Evolutionary conservation across 2,888 invertebrate genomes (phyloP), one percentile per base, ranked within the genome.

Genomic region (Sympetrum striolatum): DNA sequence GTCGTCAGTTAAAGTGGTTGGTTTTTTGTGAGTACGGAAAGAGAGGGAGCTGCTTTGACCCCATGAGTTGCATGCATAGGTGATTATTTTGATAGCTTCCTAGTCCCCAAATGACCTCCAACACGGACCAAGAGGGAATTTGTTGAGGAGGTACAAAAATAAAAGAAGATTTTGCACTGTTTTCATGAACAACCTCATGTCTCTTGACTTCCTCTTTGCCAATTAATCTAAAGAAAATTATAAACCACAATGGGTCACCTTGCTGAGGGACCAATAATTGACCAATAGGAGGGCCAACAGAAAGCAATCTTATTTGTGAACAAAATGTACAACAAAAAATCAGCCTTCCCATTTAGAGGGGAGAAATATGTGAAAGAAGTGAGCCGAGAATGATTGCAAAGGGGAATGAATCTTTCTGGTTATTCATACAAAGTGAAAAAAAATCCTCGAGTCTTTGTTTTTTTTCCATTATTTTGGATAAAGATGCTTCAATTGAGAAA

Each of bases 341-440:
- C 10, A 44, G n/a, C 82, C 82, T 82, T 81, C 53, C 58, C 58
- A 18, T 31, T 25, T 14, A 18, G 58, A 25, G 82, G 82, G 35
- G 82, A 35, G 35, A 25, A 82, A 31, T 35, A 18, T 58, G n/a
- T 60, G 37, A 86, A 60, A n/a, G 53, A 58, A 58, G 31, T 58
- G 82, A 82, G 82, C 58, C 82, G 58, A 86, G 86, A 39, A 86
- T 86, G 86, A 86, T 86, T 86, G 86, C 86, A 86, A 86, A 86
- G 86, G 86, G 86, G 86, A 86, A 86, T 86, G 60, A 58, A 39
- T 64, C 37, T 60, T 64, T 86, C 37, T 86, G n/a, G 86, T 60
- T 86, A 86, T 53, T 1, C 53, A 18, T 53, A 53, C 15, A 53
- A 53, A 53, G 53, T 53, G 53, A 18, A 53, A 53, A 53, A 44